Evolutionary conservation across 2,888 invertebrate species (phyloP).

Genomic region (Ditula angustiorana): DNA sequence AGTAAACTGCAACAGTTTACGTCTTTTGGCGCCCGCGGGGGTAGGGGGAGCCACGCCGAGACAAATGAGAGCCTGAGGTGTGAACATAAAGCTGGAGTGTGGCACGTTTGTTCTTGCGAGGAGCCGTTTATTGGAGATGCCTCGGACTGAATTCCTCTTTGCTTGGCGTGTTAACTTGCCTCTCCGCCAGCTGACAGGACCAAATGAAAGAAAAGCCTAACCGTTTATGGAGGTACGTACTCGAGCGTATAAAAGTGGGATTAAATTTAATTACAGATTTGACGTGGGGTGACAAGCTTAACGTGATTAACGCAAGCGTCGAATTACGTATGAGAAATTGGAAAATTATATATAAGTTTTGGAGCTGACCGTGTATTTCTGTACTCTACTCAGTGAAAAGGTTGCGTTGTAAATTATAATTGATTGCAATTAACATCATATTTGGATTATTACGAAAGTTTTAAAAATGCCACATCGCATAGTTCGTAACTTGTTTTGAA

Average conservation of each 20-base stretch:
- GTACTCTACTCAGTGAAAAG: neutral
- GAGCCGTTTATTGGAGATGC: conserved; percentile 55
- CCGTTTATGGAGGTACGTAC: neutral
- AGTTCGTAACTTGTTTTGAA: too few species aligned
- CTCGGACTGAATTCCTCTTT: conserved; percentile 44
- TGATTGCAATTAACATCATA: neutral
- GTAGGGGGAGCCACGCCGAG: conserved; percentile 26
- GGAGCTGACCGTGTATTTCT: neutral
- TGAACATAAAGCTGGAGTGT: conserved; percentile 41
- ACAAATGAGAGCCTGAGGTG: conserved; percentile 51
- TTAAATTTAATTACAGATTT: conserved; percentile 23
- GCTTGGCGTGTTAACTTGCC: neutral
- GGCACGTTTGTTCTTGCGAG: conserved; percentile 55
- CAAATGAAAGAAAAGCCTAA: conserved; percentile 1
- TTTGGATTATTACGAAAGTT: neutral
- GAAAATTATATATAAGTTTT: neutral
- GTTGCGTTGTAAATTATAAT: neutral
- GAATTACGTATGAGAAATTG: neutral
- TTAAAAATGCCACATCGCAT: too few species aligned
- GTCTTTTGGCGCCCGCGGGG: conserved; percentile 40
- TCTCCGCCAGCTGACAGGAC: neutral
- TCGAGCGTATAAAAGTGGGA: conserved; percentile 3
- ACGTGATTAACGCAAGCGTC: conserved; percentile 1
- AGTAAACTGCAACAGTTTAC: conserved; percentile 56
- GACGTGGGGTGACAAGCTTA: conserved; percentile 18